These are phyloP conservation scores for Rhegmatorhina hoffmannsi DNA, from an alignment of 2,113 vertebrate genomes.

Conservation along the genomic window DNA sequence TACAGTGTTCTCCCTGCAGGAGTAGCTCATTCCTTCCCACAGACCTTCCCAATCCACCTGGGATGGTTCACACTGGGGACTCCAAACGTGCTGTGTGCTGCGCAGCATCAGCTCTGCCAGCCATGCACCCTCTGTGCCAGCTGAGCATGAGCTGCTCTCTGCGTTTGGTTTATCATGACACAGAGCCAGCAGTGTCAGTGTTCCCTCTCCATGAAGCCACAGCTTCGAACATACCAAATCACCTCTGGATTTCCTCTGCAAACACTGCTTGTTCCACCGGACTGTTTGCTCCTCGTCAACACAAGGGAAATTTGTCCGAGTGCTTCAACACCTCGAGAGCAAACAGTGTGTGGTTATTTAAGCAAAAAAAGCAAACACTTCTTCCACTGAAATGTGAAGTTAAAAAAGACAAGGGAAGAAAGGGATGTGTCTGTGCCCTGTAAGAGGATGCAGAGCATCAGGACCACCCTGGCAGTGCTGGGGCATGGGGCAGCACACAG, in stretches of 20 bases:
- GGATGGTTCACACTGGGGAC: accelerated
- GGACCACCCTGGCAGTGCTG: neutral
- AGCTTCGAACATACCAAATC: neutral
- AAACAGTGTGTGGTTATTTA: neutral
- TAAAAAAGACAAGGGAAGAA: neutral
- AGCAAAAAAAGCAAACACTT: slow-evolving; percentile 13
- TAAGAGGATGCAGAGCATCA: neutral
- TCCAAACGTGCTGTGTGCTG: too few relatives aligned
- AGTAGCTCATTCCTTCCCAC: neutral
- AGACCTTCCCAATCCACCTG: neutral
- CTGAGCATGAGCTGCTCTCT: neutral
- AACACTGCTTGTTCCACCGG: neutral
- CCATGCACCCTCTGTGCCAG: accelerated
- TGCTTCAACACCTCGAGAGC: neutral
- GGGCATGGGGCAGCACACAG: too few relatives aligned
- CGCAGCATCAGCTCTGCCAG: accelerated
- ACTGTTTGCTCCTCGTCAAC: slow-evolving; percentile 42
- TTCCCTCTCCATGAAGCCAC: neutral
- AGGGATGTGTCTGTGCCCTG: accelerated
- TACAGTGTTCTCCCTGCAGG: accelerated
- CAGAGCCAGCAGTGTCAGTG: accelerated
- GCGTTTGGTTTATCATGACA: neutral
- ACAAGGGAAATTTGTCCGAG: neutral
- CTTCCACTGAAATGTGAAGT: neutral
- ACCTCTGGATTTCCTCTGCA: neutral